phyloP scores from a whole-genome alignment of 1,140 invertebrate species.

The Heterodera carotae region DNA sequence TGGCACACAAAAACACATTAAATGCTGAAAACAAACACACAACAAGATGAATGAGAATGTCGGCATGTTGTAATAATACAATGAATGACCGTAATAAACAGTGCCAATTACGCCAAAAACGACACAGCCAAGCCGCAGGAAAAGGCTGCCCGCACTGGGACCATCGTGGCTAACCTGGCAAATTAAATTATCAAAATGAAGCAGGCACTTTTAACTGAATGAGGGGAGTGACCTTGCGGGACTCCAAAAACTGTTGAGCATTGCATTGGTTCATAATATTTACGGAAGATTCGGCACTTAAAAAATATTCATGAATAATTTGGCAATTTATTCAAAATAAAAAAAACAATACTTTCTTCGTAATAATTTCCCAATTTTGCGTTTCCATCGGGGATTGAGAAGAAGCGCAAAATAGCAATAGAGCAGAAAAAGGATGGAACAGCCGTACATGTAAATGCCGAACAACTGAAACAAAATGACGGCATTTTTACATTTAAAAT shows the following conservation, averaged over 20 bases:
- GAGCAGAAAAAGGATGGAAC: constrained; percentile 88
- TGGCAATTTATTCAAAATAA: constrained; percentile 17
- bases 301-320: constrained; percentile 21
- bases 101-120: constrained; percentile 93
- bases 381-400: constrained; percentile 76
- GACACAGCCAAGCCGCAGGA: constrained; percentile 89
- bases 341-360: constrained; percentile 8
- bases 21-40: constrained; percentile 67
- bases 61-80: too few species aligned
- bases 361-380: constrained; percentile 26
- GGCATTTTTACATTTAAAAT: constrained; percentile 33
- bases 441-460: constrained; percentile 92
- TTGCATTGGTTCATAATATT: constrained; percentile 18
- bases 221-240: background rate
- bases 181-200: constrained; percentile 68
- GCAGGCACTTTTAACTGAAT: constrained; percentile 1
- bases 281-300: constrained; percentile 21
- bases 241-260: background rate
- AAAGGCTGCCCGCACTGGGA: constrained; percentile 90
- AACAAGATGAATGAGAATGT: too few species aligned
- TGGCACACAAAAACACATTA: constrained; percentile 75
- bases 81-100: constrained; percentile 80
- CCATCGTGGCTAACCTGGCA: constrained; percentile 88
- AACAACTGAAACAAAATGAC: constrained; percentile 76
- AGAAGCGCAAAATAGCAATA: constrained; percentile 95